Percentiles rank a stretch among this genome's conserved stretches.
phyloP scores from a whole-genome alignment of 2,888 invertebrate genomes.

The Lithosia quadra region DNA sequence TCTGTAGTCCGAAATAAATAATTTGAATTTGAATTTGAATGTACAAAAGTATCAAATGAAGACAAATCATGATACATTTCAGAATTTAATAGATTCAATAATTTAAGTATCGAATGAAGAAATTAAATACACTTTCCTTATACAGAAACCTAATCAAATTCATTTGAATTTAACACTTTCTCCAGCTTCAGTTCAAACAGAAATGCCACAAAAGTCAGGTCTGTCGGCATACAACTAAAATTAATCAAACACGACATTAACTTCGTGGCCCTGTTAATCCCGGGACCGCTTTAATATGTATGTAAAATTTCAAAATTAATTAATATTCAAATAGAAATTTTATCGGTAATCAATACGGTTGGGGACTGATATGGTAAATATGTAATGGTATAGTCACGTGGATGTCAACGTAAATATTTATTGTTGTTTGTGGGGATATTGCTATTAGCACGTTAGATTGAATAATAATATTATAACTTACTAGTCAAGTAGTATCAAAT shows the following conservation, averaged over 20 bases:
- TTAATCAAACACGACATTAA: constrained; percentile 48
- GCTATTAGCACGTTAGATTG: constrained; percentile 11
- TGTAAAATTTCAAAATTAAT: constrained; percentile 54
- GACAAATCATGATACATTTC: no score
- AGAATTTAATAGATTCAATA: no score
- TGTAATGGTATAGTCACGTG: constrained; percentile 5
- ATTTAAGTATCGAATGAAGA: no score
- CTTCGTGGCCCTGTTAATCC: constrained; percentile 38
- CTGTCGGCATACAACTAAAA: constrained; percentile 31
- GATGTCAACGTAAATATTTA: constrained; percentile 16
- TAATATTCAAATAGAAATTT: constrained; percentile 55
- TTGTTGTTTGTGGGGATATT: neutral
- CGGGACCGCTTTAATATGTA: constrained; percentile 42
- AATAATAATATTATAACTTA: constrained; percentile 8
- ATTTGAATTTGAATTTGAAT: no score
- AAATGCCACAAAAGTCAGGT: constrained; percentile 29
- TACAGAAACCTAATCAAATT: constrained; percentile 10
- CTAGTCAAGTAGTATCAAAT: neutral
- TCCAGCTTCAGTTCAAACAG: constrained; percentile 1
- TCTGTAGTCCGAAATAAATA: no score
- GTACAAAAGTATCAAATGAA: no score
- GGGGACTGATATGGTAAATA: constrained; percentile 36
- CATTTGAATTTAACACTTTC: constrained; percentile 21
- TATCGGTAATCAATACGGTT: constrained; percentile 49
- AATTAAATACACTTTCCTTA: neutral